Base-by-base conservation (phyloP, 1,140 invertebrate species). In the Pseudomyrmex concolor region DNA sequence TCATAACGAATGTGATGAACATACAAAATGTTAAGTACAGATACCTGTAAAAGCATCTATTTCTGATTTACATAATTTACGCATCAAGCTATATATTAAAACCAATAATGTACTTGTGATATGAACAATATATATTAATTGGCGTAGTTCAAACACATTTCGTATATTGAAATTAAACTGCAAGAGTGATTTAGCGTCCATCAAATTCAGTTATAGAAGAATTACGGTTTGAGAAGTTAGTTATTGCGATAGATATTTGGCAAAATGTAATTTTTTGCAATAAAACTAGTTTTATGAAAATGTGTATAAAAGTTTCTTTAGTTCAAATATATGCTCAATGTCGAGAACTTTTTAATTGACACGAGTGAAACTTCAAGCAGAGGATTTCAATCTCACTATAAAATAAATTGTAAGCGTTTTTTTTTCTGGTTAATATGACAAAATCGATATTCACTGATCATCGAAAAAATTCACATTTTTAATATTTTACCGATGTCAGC, bases 1-100 rank as follows among this genome's bases (percentile, higher is more conserved):
- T 70, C 50, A 12, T 34, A 19, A 45, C 50, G 57, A 60, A 15
- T 12, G n/a, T 48, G 19, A 12, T 3, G 43, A n/a, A 45, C 13
- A 55, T 22, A 22, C 7, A n/a, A 12, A 17, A 64, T 63, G 55
- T 77, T 45, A 68, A 66, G 51, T 67, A 45, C 17, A 25, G n/a
- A 67, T 67, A 77, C 54, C 50, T 45, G 43, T 50, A 77, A 74
- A 19, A n/a, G 57, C 12, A 74, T 74, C n/a, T 63, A 60, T 60
- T 73, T 60, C 34, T 19, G 22, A 9, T 25, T 62, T 34, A 67
- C 17, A 54, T 12, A 19, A 76, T 66, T 48, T 67, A 43, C 17
- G 19, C 12, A 54, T 34, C 34, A 34, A 34, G 34, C 34, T 34
- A 34, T 7, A 22, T 67, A 13, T 15, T 77, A 67, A 67, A 34